Evolutionary conservation across 2,113 vertebrate species (phyloP).

Genomic region (Otolemur garnettii): DNA sequence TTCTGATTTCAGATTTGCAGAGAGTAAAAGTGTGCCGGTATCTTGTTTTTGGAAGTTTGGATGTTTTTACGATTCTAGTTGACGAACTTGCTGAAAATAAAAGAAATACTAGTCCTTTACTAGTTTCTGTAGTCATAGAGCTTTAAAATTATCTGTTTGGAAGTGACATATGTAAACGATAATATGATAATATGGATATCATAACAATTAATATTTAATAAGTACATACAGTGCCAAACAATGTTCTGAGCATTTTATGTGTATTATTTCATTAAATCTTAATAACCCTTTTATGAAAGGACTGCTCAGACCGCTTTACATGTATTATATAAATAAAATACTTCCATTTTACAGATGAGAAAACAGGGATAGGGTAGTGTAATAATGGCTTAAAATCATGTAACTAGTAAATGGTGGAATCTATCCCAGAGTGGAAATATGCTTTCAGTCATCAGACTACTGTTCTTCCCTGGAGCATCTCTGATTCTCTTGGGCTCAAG

Average conservation of each 20-base stretch:
- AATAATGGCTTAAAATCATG: background rate
- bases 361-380: background rate
- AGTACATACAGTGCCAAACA: background rate
- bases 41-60: background rate
- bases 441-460: background rate
- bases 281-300: background rate
- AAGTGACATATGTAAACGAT: background rate
- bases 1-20: background rate
- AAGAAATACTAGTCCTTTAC: conserved; percentile 10
- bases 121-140: background rate
- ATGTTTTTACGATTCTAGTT: background rate
- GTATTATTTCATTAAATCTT: conserved; percentile 8
- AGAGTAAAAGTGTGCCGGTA: background rate
- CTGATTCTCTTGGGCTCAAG: background rate
- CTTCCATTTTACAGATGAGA: conserved; percentile 4
- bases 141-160: conserved; percentile 13
- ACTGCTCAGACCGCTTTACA: background rate
- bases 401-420: background rate
- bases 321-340: background rate
- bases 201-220: conserved; percentile 2
- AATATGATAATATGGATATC: background rate
- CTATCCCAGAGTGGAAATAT: background rate
- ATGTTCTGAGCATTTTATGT: background rate
- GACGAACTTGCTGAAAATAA: background rate
- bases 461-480: background rate